Base-by-base conservation (phyloP, 2,888 invertebrate genomes). In the Protonemura montana region DNA sequence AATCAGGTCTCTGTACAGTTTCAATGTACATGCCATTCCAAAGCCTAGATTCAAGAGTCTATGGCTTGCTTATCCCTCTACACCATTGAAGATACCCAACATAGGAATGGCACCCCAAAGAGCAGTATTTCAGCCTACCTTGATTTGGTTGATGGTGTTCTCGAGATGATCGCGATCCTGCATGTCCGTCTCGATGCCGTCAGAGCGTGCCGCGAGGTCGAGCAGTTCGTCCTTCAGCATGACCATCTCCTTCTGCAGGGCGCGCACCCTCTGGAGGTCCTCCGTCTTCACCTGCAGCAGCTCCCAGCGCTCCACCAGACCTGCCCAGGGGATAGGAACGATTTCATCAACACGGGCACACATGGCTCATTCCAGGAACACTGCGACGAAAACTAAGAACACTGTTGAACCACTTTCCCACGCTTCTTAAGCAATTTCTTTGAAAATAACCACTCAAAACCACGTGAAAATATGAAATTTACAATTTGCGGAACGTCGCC, bases 281-380 rank as follows among this genome's bases (percentile, higher is more conserved):
- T 91, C 91, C 7, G 90, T 90, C 84, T 91, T 90, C 29, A 91
- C 91, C 89, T 92, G 92, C 86, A 93, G 90, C 85, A 91, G 90
- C 89, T 92, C 92, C 93, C 93, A 92, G 90, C 92, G 90, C 89
- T 91, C 90, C 89, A 93, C 90, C 89, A 93, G 89, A 89, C 92
- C 92, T 93, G 91, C 13, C 5, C 5, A 0, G 27, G 16, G 26
- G 78, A 78, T 7, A 10, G 28, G n/a, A 2, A 78, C 3, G 78
- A 2, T n/a, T 27, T 28, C 7, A 25, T 78, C n/a, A 78, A 25
- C 25, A 78, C 78, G 26, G 16, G 78, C 10, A 77, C 77, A 77
- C n/a, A 5, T 13, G 77, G 77, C 7, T n/a, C n/a, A n/a, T n/a
- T n/a, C n/a, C n/a, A n/a, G n/a, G n/a, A n/a, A n/a, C n/a, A n/a